Conservation (phyloP, 1,140 invertebrate species). For the Antheraea pernyi region DNA sequence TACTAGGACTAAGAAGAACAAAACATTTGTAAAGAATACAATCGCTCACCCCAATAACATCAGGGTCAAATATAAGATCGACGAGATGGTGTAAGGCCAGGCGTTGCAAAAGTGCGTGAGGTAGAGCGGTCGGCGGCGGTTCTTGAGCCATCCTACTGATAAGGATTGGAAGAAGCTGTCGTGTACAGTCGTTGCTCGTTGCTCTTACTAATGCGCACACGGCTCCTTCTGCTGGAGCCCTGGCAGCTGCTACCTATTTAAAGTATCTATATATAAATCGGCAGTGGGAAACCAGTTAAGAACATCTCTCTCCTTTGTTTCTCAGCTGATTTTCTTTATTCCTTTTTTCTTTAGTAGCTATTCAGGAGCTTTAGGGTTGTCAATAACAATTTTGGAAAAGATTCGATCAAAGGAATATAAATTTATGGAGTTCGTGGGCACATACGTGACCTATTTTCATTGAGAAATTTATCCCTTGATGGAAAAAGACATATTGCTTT, state of each 20-base stretch:
- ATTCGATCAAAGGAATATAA: too few relatives aligned
- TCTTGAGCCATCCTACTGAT: slow-evolving; percentile 50
- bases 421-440: too few relatives aligned
- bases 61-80: slow-evolving; percentile 58
- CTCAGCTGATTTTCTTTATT: too few relatives aligned
- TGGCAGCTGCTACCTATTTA: slow-evolving; percentile 53
- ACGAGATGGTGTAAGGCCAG: slow-evolving; percentile 60
- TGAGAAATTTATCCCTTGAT: too few relatives aligned
- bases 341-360: too few relatives aligned
- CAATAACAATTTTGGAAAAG: too few relatives aligned
- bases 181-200: slow-evolving; percentile 48
- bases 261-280: too few relatives aligned
- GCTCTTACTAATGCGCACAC: slow-evolving; percentile 57
- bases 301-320: too few relatives aligned
- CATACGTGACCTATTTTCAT: too few relatives aligned
- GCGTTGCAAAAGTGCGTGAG: slow-evolving; percentile 59
- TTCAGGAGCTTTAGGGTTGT: too few relatives aligned
- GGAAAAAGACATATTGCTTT: too few relatives aligned
- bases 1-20: not conserved
- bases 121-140: slow-evolving; percentile 53
- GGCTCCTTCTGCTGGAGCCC: slow-evolving; percentile 63
- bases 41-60: slow-evolving; percentile 51
- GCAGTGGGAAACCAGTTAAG: too few relatives aligned
- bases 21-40: not conserved
- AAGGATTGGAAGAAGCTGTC: slow-evolving; percentile 50